phyloP scores from a whole-genome alignment of 2,888 invertebrate genomes.

The Schrankia costaestrigalis region DNA sequence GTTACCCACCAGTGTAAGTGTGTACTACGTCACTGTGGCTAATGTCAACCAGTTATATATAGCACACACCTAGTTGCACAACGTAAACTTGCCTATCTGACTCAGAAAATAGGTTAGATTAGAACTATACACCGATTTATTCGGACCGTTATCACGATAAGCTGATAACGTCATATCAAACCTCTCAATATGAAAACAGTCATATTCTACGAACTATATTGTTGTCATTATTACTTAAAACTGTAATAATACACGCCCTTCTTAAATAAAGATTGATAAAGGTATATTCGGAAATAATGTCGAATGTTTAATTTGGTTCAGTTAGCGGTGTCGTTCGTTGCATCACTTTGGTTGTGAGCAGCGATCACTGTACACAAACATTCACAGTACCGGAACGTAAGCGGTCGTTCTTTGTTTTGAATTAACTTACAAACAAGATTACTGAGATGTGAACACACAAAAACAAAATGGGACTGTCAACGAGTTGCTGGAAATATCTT shows the following conservation, averaged over 20 bases:
- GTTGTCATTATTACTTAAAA: slow-evolving; percentile 19
- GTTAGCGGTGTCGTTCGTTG: slow-evolving; percentile 37
- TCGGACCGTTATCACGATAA: slow-evolving; percentile 57
- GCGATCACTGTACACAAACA: slow-evolving; percentile 55
- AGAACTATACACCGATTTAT: slow-evolving; percentile 31
- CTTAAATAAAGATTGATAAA: slow-evolving; percentile 36
- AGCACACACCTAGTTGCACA: slow-evolving; percentile 36
- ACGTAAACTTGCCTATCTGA: slow-evolving; percentile 39
- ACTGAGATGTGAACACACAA: slow-evolving; percentile 66
- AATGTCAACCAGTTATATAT: slow-evolving; percentile 60
- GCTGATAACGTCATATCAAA: slow-evolving; percentile 51
- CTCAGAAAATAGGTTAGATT: slow-evolving; percentile 65
- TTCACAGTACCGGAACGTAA: slow-evolving; percentile 67
- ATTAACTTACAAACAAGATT: slow-evolving; percentile 59
- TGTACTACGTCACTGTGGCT: slow-evolving; percentile 37
- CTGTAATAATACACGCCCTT: slow-evolving; percentile 34
- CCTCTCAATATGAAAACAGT: slow-evolving; percentile 37
- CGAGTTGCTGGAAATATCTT: slow-evolving; percentile 76
- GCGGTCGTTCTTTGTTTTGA: slow-evolving; percentile 70
- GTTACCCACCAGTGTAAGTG: slow-evolving; percentile 7
- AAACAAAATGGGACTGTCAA: slow-evolving; percentile 67
- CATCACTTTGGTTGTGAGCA: slow-evolving; percentile 17
- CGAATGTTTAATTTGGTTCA: slow-evolving; percentile 66
- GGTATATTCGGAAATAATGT: slow-evolving; percentile 42
- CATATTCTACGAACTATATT: slow-evolving; percentile 42